Conservation (phyloP, 2,888 invertebrate genomes). For the Ferrisia virgata region DNA sequence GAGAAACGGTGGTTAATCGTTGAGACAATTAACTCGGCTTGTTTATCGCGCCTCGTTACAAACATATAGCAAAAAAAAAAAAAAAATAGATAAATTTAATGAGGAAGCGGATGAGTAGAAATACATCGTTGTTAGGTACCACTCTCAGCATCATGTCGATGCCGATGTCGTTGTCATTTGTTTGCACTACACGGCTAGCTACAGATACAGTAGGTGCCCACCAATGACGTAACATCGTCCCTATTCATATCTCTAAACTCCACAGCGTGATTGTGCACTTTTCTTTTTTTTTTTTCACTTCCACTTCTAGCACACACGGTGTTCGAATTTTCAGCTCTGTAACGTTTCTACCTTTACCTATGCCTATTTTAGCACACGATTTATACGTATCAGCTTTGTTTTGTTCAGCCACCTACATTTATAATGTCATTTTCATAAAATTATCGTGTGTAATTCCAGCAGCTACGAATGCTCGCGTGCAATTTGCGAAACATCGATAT, state of each 20-base stretch:
- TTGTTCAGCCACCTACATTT: not conserved
- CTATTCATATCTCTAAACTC: not conserved
- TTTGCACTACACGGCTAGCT: too few species aligned
- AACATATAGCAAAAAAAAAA: not conserved
- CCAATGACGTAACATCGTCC: not conserved
- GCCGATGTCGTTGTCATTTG: not conserved
- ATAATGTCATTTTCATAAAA: not conserved
- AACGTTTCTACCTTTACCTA: not conserved
- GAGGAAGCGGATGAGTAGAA: conserved; percentile 23
- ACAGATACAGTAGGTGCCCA: not conserved
- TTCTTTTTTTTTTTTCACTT: not conserved
- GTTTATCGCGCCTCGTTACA: not conserved
- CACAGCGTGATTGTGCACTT: not conserved
- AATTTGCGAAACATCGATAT: not conserved
- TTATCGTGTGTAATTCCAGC: not conserved
- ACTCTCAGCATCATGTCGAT: not conserved
- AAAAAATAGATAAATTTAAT: not conserved
- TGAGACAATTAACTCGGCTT: not conserved
- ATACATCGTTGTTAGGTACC: not conserved
- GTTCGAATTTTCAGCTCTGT: not conserved
- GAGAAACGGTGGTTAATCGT: conserved; percentile 4
- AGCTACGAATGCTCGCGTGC: not conserved
- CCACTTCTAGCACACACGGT: not conserved
- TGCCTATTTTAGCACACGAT: not conserved
- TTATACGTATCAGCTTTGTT: not conserved